Evolutionary conservation across 2,888 invertebrate species (phyloP), one percentile per base, ranked within the genome.

Genomic region (Drosophila aldrichi): DNA sequence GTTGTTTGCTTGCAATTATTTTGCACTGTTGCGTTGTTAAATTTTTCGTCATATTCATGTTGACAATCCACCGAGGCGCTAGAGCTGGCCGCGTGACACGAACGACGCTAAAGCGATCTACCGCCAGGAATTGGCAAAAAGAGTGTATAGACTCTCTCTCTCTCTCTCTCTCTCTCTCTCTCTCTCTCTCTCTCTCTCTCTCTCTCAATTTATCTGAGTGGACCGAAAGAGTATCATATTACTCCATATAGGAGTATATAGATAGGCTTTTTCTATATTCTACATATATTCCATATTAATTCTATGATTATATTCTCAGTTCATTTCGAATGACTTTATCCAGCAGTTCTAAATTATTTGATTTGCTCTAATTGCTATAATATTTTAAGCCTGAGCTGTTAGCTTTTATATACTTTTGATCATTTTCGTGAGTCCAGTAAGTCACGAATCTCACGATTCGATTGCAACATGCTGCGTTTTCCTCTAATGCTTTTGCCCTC

Each of bases 1-100:
- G 79, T 75, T 80, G 75, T 80, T 81, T 81, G 80, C 80, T 76
- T 81, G 80, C 79, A 80, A 80, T 80, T 80, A 80, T 80, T 80
- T 81, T 80, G 80, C 82, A 72, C 79, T 80, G 80, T 81, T 80
- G 82, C 82, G 72, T 82, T 70, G 82, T 79, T 76, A 70, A 67
- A 81, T 81, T 79, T 79, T 79, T 81, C 71, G 66, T 74, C 81
- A 75, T 78, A 63, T 61, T 57, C 60, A 61, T 60, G 74, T 68
- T 76, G 79, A 68, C 74, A 74, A 49, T 68, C 52, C 22, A 18
- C 10, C 32, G 34, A n/a, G 58, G 6, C 49, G 40, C 55, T 59
- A 56, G 79, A 41, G 74, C 56, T 69, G 79, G 22, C 14, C 9
- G 46, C 36, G 34, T 60, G 70, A 54, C 57, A 61, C 46, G 49